These are phyloP conservation scores for Punctoribates punctum DNA, from an alignment of 2,888 invertebrate genomes.

Conservation along the genomic window DNA sequence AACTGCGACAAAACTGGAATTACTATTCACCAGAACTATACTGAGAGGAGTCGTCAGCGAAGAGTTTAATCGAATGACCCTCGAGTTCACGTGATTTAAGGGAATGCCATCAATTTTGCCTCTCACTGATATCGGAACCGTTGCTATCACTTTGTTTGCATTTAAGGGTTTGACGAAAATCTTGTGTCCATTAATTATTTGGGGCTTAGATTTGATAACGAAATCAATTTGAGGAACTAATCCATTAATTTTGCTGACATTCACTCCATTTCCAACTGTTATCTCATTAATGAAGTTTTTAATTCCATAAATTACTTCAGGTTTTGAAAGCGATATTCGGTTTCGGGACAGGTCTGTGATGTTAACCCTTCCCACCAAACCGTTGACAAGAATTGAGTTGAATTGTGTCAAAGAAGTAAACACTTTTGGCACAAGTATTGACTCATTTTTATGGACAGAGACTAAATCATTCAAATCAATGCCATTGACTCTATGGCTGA, in stretches of 20 bases:
- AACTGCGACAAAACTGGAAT: conserved; percentile 35
- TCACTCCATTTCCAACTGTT: conserved; percentile 37
- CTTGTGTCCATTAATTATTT: conserved; percentile 42
- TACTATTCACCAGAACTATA: conserved; percentile 38
- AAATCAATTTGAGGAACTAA: conserved; percentile 42
- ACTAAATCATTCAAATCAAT: conserved; percentile 40
- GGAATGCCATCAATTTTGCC: conserved; percentile 39
- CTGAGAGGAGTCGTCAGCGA: conserved; percentile 41
- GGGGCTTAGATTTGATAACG: conserved; percentile 39
- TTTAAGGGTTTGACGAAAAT: conserved; percentile 35
- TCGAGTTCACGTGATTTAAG: conserved; percentile 36
- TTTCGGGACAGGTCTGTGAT: conserved; percentile 40
- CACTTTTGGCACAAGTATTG: not conserved
- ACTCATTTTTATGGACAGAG: conserved; percentile 40
- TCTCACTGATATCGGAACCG: conserved; percentile 32
- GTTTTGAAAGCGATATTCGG: conserved; percentile 34
- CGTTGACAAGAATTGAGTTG: conserved; percentile 25
- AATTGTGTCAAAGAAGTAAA: conserved; percentile 42
- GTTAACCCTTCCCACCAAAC: conserved; percentile 43
- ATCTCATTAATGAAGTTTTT: conserved; percentile 42
- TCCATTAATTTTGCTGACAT: conserved; percentile 41
- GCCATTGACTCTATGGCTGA: conserved; percentile 42
- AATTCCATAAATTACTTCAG: conserved; percentile 23
- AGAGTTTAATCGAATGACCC: conserved; percentile 38
- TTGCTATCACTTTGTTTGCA: conserved; percentile 41